Evolutionary conservation across 92 coral and sea anemone genomes (phyloP).

Genomic region (Hydrozoanthus gracilis): DNA sequence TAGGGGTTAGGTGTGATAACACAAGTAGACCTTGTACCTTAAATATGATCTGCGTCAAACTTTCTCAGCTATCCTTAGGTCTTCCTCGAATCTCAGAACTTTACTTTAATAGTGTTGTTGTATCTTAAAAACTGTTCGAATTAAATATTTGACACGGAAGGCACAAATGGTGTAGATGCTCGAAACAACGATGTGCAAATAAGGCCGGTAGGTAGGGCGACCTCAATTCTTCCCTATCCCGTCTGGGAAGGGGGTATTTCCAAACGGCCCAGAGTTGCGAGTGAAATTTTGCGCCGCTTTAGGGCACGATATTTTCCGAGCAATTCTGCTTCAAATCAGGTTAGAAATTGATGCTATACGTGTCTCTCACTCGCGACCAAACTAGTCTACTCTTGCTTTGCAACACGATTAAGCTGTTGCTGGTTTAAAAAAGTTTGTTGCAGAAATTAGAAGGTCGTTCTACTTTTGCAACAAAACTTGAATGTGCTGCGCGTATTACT

Average conservation of each 20-base stretch:
- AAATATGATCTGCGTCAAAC: neutral
- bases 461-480: too few species aligned
- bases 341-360: neutral
- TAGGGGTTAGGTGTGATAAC: neutral
- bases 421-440: too few species aligned
- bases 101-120: neutral
- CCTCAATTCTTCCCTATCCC: neutral
- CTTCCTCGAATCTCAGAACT: neutral
- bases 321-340: neutral
- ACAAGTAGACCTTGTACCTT: neutral
- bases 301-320: neutral
- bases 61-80: neutral
- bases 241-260: neutral
- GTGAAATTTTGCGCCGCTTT: neutral
- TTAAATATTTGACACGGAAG: neutral
- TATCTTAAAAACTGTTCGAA: neutral
- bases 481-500: too few species aligned
- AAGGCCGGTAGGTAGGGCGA: slow-evolving; percentile 1
- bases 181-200: neutral
- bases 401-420: neutral
- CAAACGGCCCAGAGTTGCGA: neutral
- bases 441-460: too few species aligned
- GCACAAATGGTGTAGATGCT: neutral
- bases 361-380: neutral
- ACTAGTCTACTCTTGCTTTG: neutral